Percentiles rank a stretch among this genome's conserved stretches.
Conservation (phyloP, 2,113 vertebrate genomes). For the Cephalopterus ornatus region DNA sequence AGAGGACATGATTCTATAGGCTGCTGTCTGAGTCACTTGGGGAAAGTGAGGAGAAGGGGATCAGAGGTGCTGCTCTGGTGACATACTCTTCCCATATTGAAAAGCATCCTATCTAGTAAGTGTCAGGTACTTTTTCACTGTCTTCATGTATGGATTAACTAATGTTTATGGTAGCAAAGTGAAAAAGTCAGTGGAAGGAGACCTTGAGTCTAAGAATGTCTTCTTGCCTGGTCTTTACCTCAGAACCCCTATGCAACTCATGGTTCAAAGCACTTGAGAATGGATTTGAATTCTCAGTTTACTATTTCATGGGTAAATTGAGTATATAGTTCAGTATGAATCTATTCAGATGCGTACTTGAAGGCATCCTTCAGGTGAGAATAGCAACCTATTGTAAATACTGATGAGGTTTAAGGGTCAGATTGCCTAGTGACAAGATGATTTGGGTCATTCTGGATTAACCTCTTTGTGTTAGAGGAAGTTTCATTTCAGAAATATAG, state of each 20-base stretch:
- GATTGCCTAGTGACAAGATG: neutral
- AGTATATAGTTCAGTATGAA: neutral
- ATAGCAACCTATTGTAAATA: neutral
- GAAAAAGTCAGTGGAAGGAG: neutral
- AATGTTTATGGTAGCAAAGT: neutral
- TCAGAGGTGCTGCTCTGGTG: neutral
- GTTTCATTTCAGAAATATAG: neutral
- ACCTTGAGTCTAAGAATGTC: rapidly evolving
- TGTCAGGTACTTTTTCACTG: neutral
- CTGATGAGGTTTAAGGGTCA: neutral
- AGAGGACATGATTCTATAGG: neutral
- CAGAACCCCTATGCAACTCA: neutral
- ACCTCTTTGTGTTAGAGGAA: neutral
- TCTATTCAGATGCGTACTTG: neutral
- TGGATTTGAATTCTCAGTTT: neutral
- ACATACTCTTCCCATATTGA: neutral
- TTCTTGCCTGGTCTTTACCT: neutral
- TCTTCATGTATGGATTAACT: neutral
- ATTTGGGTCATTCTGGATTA: neutral
- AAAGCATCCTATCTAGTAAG: neutral
- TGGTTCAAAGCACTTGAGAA: neutral
- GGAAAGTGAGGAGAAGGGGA: neutral
- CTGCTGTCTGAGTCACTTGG: neutral
- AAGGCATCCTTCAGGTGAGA: neutral
- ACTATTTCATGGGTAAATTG: neutral